Evolutionary conservation across 30 jellyfish, hydroid and myxozoan species (phyloP).

Genomic region (Mastigias papua): DNA sequence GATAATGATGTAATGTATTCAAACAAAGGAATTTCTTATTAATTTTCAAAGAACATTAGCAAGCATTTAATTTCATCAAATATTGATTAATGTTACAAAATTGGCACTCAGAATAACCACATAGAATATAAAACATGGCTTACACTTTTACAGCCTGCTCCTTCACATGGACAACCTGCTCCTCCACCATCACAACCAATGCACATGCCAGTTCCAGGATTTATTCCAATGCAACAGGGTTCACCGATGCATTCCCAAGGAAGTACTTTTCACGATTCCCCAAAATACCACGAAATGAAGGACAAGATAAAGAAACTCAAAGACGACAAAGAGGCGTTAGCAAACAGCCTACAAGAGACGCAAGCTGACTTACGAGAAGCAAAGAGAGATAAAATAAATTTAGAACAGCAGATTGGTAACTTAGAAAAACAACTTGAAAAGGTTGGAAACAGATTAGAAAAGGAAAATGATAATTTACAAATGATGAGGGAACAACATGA

Average conservation of each 20-base stretch:
- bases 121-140: no score
- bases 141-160: slow-evolving; percentile 68
- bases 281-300: slow-evolving; percentile 65
- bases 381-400: slow-evolving; percentile 59
- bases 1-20: no score
- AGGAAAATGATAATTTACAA: slow-evolving; percentile 52
- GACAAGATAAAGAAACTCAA: slow-evolving; percentile 67
- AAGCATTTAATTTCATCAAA: no score
- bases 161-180: slow-evolving; percentile 54
- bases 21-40: no score
- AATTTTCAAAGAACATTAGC: no score
- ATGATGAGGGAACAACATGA: slow-evolving; percentile 61
- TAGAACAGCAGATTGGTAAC: slow-evolving; percentile 67
- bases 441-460: slow-evolving; percentile 57
- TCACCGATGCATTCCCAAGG: slow-evolving; percentile 45
- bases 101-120: slow-evolving; percentile 8
- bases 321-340: slow-evolving; percentile 68
- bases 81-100: not conserved
- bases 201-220: slow-evolving; percentile 71
- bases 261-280: slow-evolving; percentile 33
- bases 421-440: slow-evolving; percentile 82
- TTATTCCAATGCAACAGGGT: slow-evolving; percentile 42
- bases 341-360: slow-evolving; percentile 34
- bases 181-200: slow-evolving; percentile 71
- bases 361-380: slow-evolving; percentile 76